Base-by-base conservation (phyloP, 1,140 invertebrate species). In the Helicoverpa zea region DNA sequence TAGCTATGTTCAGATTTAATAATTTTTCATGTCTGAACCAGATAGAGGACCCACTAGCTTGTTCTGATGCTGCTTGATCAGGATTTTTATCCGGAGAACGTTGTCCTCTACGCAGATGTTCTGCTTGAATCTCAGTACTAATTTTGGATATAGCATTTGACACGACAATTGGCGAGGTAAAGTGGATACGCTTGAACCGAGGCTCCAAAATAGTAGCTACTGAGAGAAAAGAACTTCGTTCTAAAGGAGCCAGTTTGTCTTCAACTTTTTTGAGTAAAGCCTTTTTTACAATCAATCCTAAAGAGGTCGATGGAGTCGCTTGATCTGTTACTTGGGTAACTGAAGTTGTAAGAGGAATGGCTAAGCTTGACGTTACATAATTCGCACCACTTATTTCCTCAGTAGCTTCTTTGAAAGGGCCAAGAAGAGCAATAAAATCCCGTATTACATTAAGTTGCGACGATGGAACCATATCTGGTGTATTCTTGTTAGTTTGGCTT, bases 201-300 rank as follows among this genome's bases (percentile, higher is more conserved):
- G 91, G 88, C 74, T 93, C 91, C 74, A 92, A 87, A 83, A 93
- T n/a, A n/a, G n/a, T 87, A 29, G 89, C 88, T 76, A 82, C 79
- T 59, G 86, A 64, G 52, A 89, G 81, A 82, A 85, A 64, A 76
- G 63, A 49, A 84, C 84, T 47, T 83, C 58, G 58, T 80, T 91
- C 88, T 52, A 52, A 52, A n/a, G 66, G 66, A 23, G 47, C 47
- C 49, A 88, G 83, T 87, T 83, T 81, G n/a, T 52, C 79, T 76
- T 58, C 76, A 82, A 87, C 80, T 78, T 47, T 49, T 9, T 88
- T 83, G 18, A 88, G 68, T 61, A 88, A 85, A 83, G 51, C 72
- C 56, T 84, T 75, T 63, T 86, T 18, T 30, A 88, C 79, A 81
- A 61, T 58, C 35, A 85, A 11, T 56, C 86, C 86, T 18, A 86